Evolutionary conservation across 2,113 vertebrate genomes (phyloP).

Genomic region (Cygnus atratus): DNA sequence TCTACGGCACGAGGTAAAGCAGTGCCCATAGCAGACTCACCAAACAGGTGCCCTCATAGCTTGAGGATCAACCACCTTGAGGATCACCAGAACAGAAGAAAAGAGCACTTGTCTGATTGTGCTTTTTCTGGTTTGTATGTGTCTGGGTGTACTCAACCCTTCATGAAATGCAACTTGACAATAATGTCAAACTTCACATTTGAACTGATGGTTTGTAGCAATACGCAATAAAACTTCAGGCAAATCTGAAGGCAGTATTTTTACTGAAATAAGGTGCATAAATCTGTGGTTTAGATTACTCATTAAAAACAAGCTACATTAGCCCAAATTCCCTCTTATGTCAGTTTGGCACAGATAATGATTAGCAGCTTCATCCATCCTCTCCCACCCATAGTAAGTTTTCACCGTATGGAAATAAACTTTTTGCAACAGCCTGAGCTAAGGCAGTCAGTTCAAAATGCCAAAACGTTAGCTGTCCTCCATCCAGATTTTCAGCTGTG

Average conservation of each 20-base stretch:
- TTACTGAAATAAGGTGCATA: not conserved
- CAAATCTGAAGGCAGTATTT: not conserved
- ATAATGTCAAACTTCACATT: not conserved
- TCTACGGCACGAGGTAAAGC: not conserved
- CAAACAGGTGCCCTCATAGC: not conserved
- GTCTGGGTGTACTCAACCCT: not conserved
- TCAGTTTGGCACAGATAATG: not conserved
- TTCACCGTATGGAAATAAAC: not conserved
- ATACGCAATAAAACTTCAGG: not conserved
- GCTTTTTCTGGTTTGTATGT: not conserved
- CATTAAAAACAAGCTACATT: not conserved
- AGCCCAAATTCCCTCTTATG: not conserved
- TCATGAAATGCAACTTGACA: not conserved
- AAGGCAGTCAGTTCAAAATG: not conserved
- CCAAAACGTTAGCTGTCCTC: not conserved
- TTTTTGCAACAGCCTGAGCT: not conserved
- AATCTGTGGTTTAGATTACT: not conserved
- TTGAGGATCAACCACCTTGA: not conserved
- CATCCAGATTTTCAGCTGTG: not conserved
- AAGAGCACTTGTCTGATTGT: not conserved
- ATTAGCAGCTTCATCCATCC: not conserved
- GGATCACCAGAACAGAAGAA: not conserved
- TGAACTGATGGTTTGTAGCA: not conserved
- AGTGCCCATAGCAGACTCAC: not conserved
- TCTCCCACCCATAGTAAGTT: not conserved